A percentile compares a stretch with the other conserved stretches of the same genome.
Conservation (phyloP, 1,140 invertebrate species). For the Neotoxoptera formosana region DNA sequence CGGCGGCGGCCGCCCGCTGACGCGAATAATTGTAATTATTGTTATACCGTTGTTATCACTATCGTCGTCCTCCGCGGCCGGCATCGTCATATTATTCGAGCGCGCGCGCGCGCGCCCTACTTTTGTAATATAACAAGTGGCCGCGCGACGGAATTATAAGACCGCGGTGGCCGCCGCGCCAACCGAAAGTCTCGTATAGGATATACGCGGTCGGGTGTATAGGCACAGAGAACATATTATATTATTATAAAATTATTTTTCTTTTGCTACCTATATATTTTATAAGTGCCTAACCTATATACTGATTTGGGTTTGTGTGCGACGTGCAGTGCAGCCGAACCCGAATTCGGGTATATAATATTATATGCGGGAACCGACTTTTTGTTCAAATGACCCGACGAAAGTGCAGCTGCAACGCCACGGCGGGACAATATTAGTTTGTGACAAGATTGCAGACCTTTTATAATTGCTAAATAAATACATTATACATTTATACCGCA, state of each 20-base stretch:
- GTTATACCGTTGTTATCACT: not conserved
- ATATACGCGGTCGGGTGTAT: no score
- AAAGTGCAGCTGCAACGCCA: not conserved
- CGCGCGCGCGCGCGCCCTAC: not conserved
- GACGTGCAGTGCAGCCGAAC: not conserved
- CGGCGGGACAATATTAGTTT: not conserved
- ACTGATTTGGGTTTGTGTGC: not conserved
- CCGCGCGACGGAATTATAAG: not conserved
- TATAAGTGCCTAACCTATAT: not conserved
- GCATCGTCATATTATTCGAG: not conserved
- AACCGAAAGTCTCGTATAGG: not conserved
- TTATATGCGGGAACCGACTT: not conserved
- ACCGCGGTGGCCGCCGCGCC: no score
- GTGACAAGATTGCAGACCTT: not conserved
- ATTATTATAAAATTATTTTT: not conserved
- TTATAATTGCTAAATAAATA: not conserved
- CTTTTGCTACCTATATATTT: no score
- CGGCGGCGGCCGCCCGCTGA: not conserved
- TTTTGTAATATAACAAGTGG: constrained; percentile 4
- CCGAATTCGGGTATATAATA: not conserved
- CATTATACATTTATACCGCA: not conserved
- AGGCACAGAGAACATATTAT: not conserved
- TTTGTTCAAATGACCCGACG: not conserved
- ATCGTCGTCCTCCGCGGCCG: not conserved
- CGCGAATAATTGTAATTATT: not conserved